Evolutionary conservation across 2,888 invertebrate genomes (phyloP), one percentile per base, ranked within the genome.

Genomic region (Clepsis dumicolana): DNA sequence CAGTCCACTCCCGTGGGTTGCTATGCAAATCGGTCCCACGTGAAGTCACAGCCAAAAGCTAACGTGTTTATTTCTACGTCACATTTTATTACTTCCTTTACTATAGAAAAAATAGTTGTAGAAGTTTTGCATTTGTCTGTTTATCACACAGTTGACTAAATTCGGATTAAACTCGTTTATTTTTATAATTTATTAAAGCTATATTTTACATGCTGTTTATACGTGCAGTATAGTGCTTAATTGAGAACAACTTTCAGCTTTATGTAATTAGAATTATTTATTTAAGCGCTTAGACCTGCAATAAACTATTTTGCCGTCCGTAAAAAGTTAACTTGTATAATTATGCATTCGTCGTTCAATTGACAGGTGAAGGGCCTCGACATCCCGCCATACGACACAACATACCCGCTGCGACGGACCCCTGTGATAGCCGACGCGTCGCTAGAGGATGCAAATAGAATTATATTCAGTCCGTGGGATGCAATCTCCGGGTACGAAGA

Each of bases 401-500:
- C 85, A 68, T 85, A 85, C 79, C 77, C 79, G 72, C 64, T 63
- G 53, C 82, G 81, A 75, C 85, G 84, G 77, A 88, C 88, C 80
- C 86, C 90, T 80, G 84, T 86, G 82, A 87, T 89, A 84, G 86
- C 85, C 72, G 92, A 93, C 81, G 81, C 91, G 71, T 93, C 92
- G 65, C 86, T 93, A 70, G 93, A 93, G 84, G 91, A 93, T 82
- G 93, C 91, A 80, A 93, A 93, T 86, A 91, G 91, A 88, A 93
- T 93, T 84, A 93, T 93, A 89, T 93, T 93, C 84, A 93, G 93
- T 84, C 93, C 93, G 62, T 93, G 93, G 93, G 93, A 93, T 73
- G 82, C 93, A 80, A 87, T 93, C 80, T 88, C 92, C 65, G 89
- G 91, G 44, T 92, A 85, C 83, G 93, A 91, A 73, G 91, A 91